phyloP scores from a whole-genome alignment of 2,113 vertebrate genomes.

The Pavo muticus region DNA sequence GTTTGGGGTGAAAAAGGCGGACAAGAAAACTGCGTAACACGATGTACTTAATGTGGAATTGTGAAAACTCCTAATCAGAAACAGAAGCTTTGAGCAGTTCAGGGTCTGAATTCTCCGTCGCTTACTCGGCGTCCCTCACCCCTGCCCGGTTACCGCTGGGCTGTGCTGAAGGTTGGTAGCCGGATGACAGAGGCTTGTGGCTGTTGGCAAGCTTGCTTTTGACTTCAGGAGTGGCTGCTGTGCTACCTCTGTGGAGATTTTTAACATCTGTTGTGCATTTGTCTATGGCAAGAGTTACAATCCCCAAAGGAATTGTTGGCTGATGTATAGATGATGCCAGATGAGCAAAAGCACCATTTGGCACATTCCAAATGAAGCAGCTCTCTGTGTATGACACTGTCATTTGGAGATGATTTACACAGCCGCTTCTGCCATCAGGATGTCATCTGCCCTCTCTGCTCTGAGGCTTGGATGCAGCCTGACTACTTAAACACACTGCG shows the following conservation, averaged over 20 bases:
- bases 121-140: not conserved
- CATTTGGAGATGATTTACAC: slow-evolving; percentile 69
- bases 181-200: not conserved
- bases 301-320: slow-evolving; percentile 16
- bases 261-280: slow-evolving; percentile 65
- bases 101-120: not conserved
- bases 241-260: slow-evolving; percentile 2
- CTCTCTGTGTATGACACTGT: slow-evolving; percentile 41
- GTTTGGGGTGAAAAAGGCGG: fast-evolving
- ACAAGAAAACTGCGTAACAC: not conserved
- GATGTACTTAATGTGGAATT: not conserved
- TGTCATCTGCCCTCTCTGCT: slow-evolving; percentile 65
- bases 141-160: not conserved
- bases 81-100: not conserved
- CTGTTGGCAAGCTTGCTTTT: not conserved
- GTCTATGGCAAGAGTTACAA: slow-evolving; percentile 66
- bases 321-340: slow-evolving; percentile 62
- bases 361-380: slow-evolving; percentile 62
- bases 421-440: slow-evolving; percentile 31
- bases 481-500: slow-evolving; percentile 62
- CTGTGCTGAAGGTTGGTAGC: not conserved
- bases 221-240: slow-evolving; percentile 17
- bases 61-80: not conserved
- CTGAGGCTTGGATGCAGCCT: slow-evolving; percentile 49
- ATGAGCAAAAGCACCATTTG: slow-evolving; percentile 65